Evolutionary conservation across 1,140 invertebrate species (phyloP), one percentile per base, ranked within the genome.

Genomic region (Leptestheria dahalacensis): DNA sequence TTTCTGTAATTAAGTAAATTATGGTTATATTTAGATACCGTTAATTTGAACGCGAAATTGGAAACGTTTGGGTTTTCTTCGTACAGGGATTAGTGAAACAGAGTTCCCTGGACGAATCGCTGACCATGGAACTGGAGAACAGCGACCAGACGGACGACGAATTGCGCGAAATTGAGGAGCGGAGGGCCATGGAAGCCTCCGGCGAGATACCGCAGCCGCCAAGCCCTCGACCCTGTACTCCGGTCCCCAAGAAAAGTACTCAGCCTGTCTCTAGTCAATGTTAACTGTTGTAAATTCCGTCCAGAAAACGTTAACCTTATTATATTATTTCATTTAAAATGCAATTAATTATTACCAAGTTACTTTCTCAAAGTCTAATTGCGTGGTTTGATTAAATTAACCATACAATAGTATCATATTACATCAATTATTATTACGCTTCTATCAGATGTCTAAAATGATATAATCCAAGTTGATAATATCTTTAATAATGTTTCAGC

Each of bases 41-140:
- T 2, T 48, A 48, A 2, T 48, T 62, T 62, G 26, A 46, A 28
- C 12, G 21, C 49, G 0, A n/a, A 20, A 50, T 15, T 12, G 6
- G 4, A 23, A 24, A 20, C 46, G 3, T 49, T n/a, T n/a, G n/a
- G n/a, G n/a, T n/a, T 54, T 26, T 18, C 18, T 48, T 20, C 48
- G 29, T 61, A 62, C 76, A 88, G 78, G 83, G 80, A 68, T 80
- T 94, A 65, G 86, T 89, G 70, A 97, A 97, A 72, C 93, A 97
- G 79, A 91, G 84, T 64, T 93, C 90, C 62, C 74, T 96, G 49
- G 91, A 95, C 73, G 91, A 95, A 70, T 74, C 82, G 58, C 78
- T 86, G 65, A 82, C 78, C 67, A 82, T 87, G 69, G 83, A 86
- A 63, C 77, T 71, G 24, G 73, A 75, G 51, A 65, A 68, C 49